A percentile compares a stretch with the other conserved stretches of the same genome.
These are phyloP conservation scores for Drosophila obscura DNA, from an alignment of 1,140 invertebrate species.

Conservation along the genomic window DNA sequence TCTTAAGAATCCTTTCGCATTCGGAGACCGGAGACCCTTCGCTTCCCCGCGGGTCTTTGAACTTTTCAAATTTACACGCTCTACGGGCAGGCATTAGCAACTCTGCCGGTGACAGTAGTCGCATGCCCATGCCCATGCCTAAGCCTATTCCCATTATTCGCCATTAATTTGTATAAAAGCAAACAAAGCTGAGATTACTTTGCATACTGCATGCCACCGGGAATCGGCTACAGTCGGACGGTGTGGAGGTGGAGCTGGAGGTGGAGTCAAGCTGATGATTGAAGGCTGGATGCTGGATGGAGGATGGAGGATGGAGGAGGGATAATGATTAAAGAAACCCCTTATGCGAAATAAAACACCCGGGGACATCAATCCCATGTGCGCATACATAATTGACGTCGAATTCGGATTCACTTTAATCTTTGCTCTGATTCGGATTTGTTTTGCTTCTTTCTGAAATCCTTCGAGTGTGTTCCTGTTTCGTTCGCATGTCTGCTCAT, in stretches of 20 bases:
- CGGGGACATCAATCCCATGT: slow-evolving; percentile 48
- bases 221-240: slow-evolving; percentile 10
- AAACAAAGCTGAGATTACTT: slow-evolving; percentile 50
- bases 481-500: slow-evolving; percentile 37
- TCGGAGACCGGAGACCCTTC: background rate
- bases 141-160: slow-evolving; percentile 36
- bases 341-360: slow-evolving; percentile 55
- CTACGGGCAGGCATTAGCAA: slow-evolving; percentile 32
- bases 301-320: background rate
- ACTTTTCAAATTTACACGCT: slow-evolving; percentile 23
- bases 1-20: slow-evolving; percentile 10
- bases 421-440: slow-evolving; percentile 58
- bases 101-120: slow-evolving; percentile 15
- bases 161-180: slow-evolving; percentile 64
- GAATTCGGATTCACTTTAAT: slow-evolving; percentile 61
- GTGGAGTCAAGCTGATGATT: too few species aligned
- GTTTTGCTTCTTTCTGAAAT: slow-evolving; percentile 42
- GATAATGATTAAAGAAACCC: slow-evolving; percentile 56
- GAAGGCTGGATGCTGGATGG: background rate
- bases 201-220: slow-evolving; percentile 33
- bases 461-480: slow-evolving; percentile 32
- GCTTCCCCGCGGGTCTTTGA: slow-evolving; percentile 27
- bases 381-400: slow-evolving; percentile 62
- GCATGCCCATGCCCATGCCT: slow-evolving; percentile 2
- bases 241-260: too few species aligned